Evolutionary conservation across 1,140 invertebrate species (phyloP).

Genomic region (Euwallacea similis): DNA sequence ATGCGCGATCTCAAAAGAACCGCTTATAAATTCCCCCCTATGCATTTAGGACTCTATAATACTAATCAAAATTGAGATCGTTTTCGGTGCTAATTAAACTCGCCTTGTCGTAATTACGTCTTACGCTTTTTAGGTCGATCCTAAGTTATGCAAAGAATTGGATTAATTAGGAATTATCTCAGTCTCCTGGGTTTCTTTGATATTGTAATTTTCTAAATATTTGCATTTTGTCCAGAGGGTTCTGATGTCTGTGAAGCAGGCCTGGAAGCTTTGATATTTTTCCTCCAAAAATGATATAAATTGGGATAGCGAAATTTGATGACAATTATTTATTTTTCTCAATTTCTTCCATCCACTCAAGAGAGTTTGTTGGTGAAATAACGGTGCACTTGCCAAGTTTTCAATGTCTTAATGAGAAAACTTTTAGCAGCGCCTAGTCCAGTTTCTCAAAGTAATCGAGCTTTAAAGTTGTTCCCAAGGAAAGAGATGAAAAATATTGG

Average conservation of each 20-base stretch:
- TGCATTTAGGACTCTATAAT: neutral
- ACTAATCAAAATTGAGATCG: conserved; percentile 12
- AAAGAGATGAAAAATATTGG: too few relatives aligned
- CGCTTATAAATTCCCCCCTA: neutral
- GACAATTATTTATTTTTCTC: too few relatives aligned
- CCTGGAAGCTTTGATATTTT: neutral
- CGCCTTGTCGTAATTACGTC: conserved; percentile 5
- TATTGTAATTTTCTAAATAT: conserved; percentile 12
- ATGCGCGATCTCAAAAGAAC: neutral
- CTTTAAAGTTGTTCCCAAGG: too few relatives aligned
- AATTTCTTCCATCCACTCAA: too few relatives aligned
- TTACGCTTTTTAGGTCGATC: conserved; percentile 1
- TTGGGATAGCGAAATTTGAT: too few relatives aligned
- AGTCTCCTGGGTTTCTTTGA: conserved; percentile 8
- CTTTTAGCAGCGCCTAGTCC: too few relatives aligned
- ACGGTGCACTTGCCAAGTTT: too few relatives aligned
- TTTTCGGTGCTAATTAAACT: conserved; percentile 17
- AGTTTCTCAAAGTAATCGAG: too few relatives aligned
- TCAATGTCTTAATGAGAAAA: too few relatives aligned
- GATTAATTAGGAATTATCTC: conserved; percentile 13
- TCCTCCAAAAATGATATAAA: neutral
- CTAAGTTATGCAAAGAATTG: conserved; percentile 13
- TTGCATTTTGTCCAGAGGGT: neutral
- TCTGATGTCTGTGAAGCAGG: neutral
- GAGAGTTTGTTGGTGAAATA: too few relatives aligned